These are phyloP conservation scores for Ficedula albicollis DNA, from an alignment of 2,797 vertebrate species.

Conservation along the genomic window DNA sequence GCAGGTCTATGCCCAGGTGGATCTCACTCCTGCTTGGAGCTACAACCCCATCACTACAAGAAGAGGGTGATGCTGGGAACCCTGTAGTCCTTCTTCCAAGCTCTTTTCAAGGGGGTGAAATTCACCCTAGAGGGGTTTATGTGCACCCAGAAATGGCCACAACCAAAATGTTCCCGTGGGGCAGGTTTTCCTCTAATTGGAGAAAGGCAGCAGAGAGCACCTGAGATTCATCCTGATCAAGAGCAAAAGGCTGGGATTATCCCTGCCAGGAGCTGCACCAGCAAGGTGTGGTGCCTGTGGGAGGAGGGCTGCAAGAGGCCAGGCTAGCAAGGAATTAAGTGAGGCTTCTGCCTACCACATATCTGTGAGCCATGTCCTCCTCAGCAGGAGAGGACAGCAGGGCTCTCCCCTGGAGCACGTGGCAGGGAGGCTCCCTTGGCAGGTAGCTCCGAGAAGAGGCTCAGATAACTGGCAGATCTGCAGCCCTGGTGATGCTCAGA, in stretches of 20 bases:
- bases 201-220: background rate
- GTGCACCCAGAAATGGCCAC: background rate
- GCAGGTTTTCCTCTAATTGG: background rate
- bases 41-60: background rate
- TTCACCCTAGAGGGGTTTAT: background rate
- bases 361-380: background rate
- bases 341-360: background rate
- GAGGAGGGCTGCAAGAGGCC: background rate
- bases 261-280: background rate
- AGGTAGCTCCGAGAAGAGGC: background rate
- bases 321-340: background rate
- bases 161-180: background rate
- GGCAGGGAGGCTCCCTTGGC: background rate
- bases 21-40: background rate
- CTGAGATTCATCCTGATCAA: background rate
- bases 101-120: background rate
- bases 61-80: background rate
- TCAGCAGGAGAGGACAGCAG: background rate
- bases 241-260: background rate
- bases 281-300: background rate
- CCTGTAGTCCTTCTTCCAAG: background rate
- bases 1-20: background rate
- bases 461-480: background rate
- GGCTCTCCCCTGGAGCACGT: background rate
- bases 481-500: background rate